Conservation (phyloP, 2,113 vertebrate genomes). For the Dryoscopus gambensis region DNA sequence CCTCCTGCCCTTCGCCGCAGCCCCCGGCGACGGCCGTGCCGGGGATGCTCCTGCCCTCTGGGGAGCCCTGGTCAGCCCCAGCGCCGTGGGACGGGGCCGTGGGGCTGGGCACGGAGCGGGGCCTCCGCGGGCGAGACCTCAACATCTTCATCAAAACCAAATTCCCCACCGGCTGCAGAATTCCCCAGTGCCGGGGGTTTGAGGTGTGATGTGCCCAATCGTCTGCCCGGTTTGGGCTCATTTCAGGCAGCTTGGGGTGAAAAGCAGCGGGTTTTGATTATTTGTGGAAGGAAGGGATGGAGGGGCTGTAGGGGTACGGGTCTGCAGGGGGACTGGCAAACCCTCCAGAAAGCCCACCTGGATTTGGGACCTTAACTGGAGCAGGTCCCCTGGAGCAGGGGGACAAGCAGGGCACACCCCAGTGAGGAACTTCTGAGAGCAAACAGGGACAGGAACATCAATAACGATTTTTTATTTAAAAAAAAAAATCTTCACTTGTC, state of each 20-base stretch:
- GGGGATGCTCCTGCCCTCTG: background rate
- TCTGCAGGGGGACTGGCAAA: background rate
- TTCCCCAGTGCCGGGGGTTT: accelerated
- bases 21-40: background rate
- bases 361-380: background rate
- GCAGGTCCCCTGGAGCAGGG: background rate
- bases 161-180: background rate
- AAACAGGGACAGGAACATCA: background rate
- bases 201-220: accelerated
- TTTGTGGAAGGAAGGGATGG: background rate
- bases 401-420: background rate
- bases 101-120: background rate
- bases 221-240: accelerated
- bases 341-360: background rate
- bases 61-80: background rate
- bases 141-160: background rate
- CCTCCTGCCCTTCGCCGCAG: background rate
- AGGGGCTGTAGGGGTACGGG: background rate
- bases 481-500: background rate
- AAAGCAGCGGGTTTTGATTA: accelerated
- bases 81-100: accelerated
- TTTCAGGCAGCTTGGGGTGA: background rate
- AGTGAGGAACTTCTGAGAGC: background rate
- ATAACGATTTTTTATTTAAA: background rate
- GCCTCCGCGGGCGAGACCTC: accelerated